Percentiles rank a stretch among this genome's conserved stretches.
These are phyloP conservation scores for Coremacera marginata DNA, from an alignment of 2,888 invertebrate genomes.

Conservation along the genomic window DNA sequence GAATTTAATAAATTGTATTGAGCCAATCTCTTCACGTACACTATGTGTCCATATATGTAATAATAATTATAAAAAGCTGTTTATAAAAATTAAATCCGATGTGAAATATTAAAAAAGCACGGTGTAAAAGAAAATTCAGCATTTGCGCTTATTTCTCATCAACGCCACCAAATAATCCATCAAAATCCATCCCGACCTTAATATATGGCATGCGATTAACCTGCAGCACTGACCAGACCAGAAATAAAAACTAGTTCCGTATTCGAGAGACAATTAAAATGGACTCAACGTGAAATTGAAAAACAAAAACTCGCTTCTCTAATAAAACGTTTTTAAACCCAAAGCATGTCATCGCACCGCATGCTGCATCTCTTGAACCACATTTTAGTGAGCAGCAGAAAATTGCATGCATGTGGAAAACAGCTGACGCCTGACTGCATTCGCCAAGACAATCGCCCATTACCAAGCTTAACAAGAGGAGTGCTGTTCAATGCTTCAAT, in stretches of 20 bases:
- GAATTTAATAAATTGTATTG: too few species aligned
- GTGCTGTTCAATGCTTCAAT: constrained; percentile 11
- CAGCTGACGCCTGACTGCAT: constrained; percentile 11
- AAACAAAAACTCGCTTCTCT: neutral
- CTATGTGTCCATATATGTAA: too few species aligned
- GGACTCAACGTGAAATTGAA: neutral
- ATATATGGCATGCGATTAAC: neutral
- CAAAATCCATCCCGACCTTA: too few species aligned
- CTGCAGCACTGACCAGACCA: neutral
- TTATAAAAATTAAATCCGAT: too few species aligned
- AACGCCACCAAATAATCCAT: too few species aligned
- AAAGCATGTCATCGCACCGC: too few species aligned
- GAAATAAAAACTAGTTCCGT: constrained; percentile 15
- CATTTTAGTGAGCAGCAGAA: neutral
- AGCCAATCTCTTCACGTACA: too few species aligned
- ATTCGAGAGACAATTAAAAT: constrained; percentile 19
- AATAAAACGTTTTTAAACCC: too few species aligned
- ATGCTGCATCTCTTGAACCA: neutral
- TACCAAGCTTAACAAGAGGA: neutral
- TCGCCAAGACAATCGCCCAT: constrained; percentile 1
- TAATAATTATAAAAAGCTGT: too few species aligned
- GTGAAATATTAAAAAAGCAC: too few species aligned
- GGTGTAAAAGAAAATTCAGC: too few species aligned
- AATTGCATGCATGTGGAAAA: neutral
- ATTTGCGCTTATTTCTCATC: too few species aligned